Base-by-base conservation (phyloP, 2,113 vertebrate genomes). In the Odontophorus gujanensis region DNA sequence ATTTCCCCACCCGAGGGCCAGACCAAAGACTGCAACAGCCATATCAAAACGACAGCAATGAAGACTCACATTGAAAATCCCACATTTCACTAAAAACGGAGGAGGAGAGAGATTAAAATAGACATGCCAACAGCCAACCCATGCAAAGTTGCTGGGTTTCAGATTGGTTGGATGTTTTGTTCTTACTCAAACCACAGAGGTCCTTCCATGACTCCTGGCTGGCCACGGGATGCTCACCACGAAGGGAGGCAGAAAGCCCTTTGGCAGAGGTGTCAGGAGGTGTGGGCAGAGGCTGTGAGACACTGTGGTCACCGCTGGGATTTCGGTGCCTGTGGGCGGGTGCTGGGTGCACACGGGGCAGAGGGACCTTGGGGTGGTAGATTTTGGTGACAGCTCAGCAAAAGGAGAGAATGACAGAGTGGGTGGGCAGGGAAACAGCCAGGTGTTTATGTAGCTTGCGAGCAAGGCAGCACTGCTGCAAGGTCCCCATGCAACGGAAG, bases 371-470 rank as follows among this genome's bases (percentile, higher is more conserved):
- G 22, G 79, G 36, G 47, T 11, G n/a, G 82, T 21, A 59, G 42
- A 74, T 77, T 94, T 83, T 94, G 57, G 63, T 25, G 57, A 84
- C 43, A 83, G 71, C 32, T 87, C 82, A 88, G 76, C 79, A 94
- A 65, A 73, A 73, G 20, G 20, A 87, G 63, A 92, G 79, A 88
- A 77, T 5, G 32, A 87, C 57, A 81, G 14, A 25, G 9, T 0
- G 2, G 74, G 68, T 3, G 25, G 77, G 68, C 62, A 81, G 40
- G 40, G 58, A 95, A 78, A 45, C 58, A 81, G 75, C 34, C 1
- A 32, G 67, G 65, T 1, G 2, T 63, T 91, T 78, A 74, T 87
- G 75, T 40, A 89, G 68, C 43, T 66, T 26, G 67, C 25, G 63
- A 87, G 19, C 0, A 6, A 81, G 34, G 36, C 26, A 68, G 36